Evolutionary conservation across 2,888 invertebrate genomes (phyloP), one percentile per base, ranked within the genome.

Genomic region (Pandemis cinnamomeana): DNA sequence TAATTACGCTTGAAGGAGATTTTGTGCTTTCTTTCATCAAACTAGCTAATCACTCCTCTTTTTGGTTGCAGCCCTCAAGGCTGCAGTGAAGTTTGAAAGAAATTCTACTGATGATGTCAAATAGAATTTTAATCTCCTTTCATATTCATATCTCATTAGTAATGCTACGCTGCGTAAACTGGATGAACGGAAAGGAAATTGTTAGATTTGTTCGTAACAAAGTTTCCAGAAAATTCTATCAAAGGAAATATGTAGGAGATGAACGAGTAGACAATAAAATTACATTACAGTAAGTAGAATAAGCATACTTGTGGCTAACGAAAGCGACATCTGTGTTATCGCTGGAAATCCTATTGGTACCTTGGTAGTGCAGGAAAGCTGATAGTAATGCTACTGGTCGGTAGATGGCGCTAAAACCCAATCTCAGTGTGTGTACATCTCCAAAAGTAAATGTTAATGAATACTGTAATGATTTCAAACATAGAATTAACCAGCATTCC

Each of bases 371-470:
- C 5, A 11, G 0, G 13, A 53, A 55, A 15, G 11, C 6, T 7
- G 13, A 13, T 58, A 63, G 72, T 79, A 69, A 7, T 2, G 75
- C 77, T 78, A 79, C 71, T 78, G 58, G 27, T 7, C 66, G 6
- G 42, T 66, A 86, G 84, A 82, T 85, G 82, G 80, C 84, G 79
- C 72, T 78, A 27, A 7, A 10, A 42, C 15, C 77, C 77, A 75
- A 44, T 8, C 20, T 2, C 20, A 55, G 7, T 15, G 15, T 55
- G 3, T 1, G 3, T 51, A 7, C 20, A 8, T 20, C 5, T 0
- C 46, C 46, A 46, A 46, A 4, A 13, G 11, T 10, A 20, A 13
- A 58, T 27, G 6, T 0, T 4, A 27, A 68, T 13, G 7, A 2
- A 51, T 67, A 0, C 10, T 10, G 20, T 63, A 10, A 5, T 13